These are phyloP conservation scores for Palythoa grandiflora DNA, from an alignment of 92 coral and sea anemone genomes.

Conservation along the genomic window DNA sequence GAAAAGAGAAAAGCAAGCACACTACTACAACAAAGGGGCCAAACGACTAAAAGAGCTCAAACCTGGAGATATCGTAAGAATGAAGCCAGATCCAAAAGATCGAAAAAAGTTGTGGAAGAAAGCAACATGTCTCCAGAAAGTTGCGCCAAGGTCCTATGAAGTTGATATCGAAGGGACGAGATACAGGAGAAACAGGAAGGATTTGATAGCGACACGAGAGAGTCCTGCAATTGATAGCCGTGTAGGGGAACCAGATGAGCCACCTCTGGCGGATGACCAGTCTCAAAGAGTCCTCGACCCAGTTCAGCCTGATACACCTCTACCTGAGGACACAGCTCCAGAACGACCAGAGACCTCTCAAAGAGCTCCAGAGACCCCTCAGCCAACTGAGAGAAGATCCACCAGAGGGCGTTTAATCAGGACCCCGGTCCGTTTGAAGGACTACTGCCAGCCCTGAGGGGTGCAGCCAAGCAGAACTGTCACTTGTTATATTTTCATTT, in stretches of 20 bases:
- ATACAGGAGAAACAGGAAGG: conserved; percentile 69
- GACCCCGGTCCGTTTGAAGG: conserved; percentile 65
- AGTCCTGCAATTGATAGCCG: conserved; percentile 46
- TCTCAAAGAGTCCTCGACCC: conserved; percentile 51
- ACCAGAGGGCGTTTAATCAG: conserved; percentile 63
- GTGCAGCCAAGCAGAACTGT: conserved; percentile 66
- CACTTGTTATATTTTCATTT: conserved; percentile 50
- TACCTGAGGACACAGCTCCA: conserved; percentile 43
- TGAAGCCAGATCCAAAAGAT: conserved; percentile 72
- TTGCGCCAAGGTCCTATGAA: conserved; percentile 68
- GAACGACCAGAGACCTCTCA: conserved; percentile 43
- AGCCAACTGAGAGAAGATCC: conserved; percentile 71
- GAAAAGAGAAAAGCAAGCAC: conserved; percentile 65
- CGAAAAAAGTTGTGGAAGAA: conserved; percentile 62
- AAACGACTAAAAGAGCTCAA: conserved; percentile 63
- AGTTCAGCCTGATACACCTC: conserved; percentile 55
- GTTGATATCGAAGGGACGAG: conserved; percentile 56
- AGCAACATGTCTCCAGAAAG: conserved; percentile 64
- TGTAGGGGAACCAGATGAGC: conserved; percentile 60
- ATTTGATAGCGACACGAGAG: conserved; percentile 62
- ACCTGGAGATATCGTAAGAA: conserved; percentile 65
- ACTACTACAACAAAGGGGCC: conserved; percentile 65
- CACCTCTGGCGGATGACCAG: conserved; percentile 56
- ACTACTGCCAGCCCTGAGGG: conserved; percentile 66
- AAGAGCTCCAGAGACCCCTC: conserved; percentile 59